phyloP scores from a whole-genome alignment of 2,888 invertebrate genomes.

The Drosophila subsilvestris region DNA sequence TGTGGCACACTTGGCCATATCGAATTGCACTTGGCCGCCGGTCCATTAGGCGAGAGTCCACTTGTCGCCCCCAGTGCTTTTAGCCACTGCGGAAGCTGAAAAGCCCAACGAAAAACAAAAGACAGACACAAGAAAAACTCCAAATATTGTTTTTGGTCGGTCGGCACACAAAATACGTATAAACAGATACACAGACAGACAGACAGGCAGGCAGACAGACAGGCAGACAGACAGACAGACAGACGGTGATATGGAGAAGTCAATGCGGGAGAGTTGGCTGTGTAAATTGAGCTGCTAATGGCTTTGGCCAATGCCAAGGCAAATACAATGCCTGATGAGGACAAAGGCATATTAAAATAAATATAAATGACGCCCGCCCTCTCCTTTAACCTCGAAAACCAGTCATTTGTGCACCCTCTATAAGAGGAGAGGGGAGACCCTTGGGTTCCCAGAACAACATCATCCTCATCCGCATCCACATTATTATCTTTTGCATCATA shows the following conservation, averaged over 20 bases:
- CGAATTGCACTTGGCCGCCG: slow-evolving; percentile 71
- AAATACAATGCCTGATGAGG: slow-evolving; percentile 44
- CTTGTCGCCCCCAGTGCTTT: slow-evolving; percentile 66
- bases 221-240: slow-evolving; percentile 31
- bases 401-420: neutral
- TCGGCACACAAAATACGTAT: slow-evolving; percentile 14
- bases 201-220: slow-evolving; percentile 29
- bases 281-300: slow-evolving; percentile 79
- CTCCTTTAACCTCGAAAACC: neutral
- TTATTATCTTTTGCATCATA: slow-evolving; percentile 5
- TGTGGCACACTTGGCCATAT: slow-evolving; percentile 37
- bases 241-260: slow-evolving; percentile 39
- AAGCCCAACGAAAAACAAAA: slow-evolving; percentile 7
- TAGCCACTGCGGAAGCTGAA: slow-evolving; percentile 55
- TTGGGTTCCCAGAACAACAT: slow-evolving; percentile 29
- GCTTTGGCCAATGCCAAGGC: slow-evolving; percentile 31
- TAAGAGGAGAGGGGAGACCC: neutral
- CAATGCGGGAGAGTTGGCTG: slow-evolving; percentile 51
- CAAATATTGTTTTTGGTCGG: slow-evolving; percentile 73
- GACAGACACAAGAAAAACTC: slow-evolving; percentile 49
- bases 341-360: slow-evolving; percentile 44
- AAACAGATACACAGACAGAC: neutral
- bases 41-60: slow-evolving; percentile 68
- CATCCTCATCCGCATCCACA: slow-evolving; percentile 26
- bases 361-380: slow-evolving; percentile 12